Evolutionary conservation across 2,797 vertebrate species (phyloP), one percentile per base, ranked within the genome.

Genomic region (Leptoclinus maculatus): DNA sequence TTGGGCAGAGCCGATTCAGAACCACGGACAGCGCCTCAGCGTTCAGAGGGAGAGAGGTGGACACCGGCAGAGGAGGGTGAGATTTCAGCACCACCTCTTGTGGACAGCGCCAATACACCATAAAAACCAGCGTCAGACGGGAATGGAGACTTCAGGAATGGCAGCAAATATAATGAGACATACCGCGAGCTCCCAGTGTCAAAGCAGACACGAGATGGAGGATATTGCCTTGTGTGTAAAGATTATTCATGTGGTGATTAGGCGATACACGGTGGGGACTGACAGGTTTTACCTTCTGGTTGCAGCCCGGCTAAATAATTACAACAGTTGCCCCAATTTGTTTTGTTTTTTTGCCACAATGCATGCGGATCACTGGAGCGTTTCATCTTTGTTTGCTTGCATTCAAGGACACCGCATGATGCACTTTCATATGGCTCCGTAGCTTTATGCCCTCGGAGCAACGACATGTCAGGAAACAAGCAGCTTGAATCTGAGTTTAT

Each of bases 21-120:
- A 92, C 89, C 87, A 57, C 2, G 80, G 89, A 88, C 85, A 89
- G 87, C 2, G 19, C 72, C 49, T 79, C 60, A 56, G 32, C 66
- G 27, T 5, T 23, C 3, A 23, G 66, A 25, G 5, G 32, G 11
- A 39, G 32, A 21, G 69, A 72, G 56, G 45, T 72, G 64, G 49
- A 17, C 6, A 10, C 51, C 4, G 32, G 58, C 64, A 74, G 68
- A 14, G 57, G 54, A 66, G 68, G 45, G 57, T 58, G 36, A 66
- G 6, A 64, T 71, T 75, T 87, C 88, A 89, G 88, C 80, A 83
- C 83, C 85, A 65, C 71, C 66, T 58, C 66, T 5, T 57, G 38
- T 67, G 85, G 78, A 92, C 76, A 87, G 79, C 62, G 8, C 66
- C 68, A 56, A 9, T 0, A 36, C 27, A 32, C 60, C 32, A 13